Evolutionary conservation across 2,113 vertebrate genomes (phyloP), one percentile per base, ranked within the genome.

Genomic region (Alosa alosa): DNA sequence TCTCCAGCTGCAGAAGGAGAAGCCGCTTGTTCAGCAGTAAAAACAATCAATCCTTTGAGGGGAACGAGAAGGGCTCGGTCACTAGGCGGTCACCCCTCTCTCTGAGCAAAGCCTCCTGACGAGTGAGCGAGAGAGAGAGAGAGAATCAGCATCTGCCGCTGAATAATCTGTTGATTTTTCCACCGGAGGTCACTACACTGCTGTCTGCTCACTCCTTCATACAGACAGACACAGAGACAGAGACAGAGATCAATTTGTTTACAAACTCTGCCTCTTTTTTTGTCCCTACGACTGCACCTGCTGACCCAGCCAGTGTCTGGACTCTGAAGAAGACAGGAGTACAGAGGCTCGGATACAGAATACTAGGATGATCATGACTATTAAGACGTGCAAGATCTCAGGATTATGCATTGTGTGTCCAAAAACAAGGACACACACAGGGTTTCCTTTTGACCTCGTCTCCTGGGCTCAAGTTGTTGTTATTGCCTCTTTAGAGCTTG

Each of bases 1-100:
- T 89, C 25, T 36, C 72, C 72, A 78, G 72, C 72, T 78, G 72
- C 72, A 78, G 31, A 15, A 9, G 86, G 90, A 91, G 82, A 81
- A 81, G 86, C 88, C 91, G 92, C 92, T 91, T 89, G 83, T 83
- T 87, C 92, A 91, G 90, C 87, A 78, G 91, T 93, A 91, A 91
- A 91, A 92, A 93, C 92, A 93, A 94, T 94, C 91, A 91, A 92
- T 93, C 90, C 88, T 87, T 91, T 92, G 87, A 88, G 64, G 81
- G 83, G 84, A 87, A 85, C 45, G 87, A 78, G 72, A 78, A 78
- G 72, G 47, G 72, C 78, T 18, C 31, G 9, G 41, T 68, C 83
- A 44, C 17, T 41, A 39, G 25, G 31, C 31, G 50, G 31, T 64
- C 25, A 36, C 10, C 72, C 83, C 41, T 52, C 57, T 60, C 47